Conservation (phyloP, 1,140 invertebrate species). For the Macrosteles quadrilineatus region DNA sequence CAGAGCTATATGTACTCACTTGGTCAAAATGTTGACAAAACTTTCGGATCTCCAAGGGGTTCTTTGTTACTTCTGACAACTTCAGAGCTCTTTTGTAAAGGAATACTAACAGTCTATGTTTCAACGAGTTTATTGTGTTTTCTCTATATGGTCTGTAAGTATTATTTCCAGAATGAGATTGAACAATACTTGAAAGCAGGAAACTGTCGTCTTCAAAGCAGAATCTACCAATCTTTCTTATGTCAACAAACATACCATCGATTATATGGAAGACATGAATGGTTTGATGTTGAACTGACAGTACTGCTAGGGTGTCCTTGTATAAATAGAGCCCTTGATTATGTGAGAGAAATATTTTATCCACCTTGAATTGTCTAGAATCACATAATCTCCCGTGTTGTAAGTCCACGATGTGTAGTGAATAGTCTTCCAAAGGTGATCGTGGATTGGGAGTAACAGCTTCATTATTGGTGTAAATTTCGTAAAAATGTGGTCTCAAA, state of each 20-base stretch:
- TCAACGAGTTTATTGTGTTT: slow-evolving; percentile 78
- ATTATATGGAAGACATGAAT: slow-evolving; percentile 92
- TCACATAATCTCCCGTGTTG: slow-evolving; percentile 78
- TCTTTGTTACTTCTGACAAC: slow-evolving; percentile 62
- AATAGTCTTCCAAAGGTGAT: slow-evolving; percentile 87
- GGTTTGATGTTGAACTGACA: slow-evolving; percentile 95
- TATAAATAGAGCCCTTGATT: slow-evolving; percentile 96
- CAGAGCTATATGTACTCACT: too few relatives aligned
- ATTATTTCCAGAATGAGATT: slow-evolving; percentile 43
- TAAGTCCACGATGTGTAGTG: slow-evolving; percentile 87
- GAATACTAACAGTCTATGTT: slow-evolving; percentile 85
- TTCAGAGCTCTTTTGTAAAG: slow-evolving; percentile 72
- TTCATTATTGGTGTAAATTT: slow-evolving; percentile 89
- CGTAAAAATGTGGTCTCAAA: slow-evolving; percentile 72
- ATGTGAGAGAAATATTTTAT: slow-evolving; percentile 94
- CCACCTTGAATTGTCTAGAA: slow-evolving; percentile 79
- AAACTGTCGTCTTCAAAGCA: slow-evolving; percentile 89
- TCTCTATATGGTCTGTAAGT: slow-evolving; percentile 70
- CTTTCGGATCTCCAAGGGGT: slow-evolving; percentile 71
- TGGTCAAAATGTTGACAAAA: slow-evolving; percentile 77
- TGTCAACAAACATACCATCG: slow-evolving; percentile 80
- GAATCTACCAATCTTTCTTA: slow-evolving; percentile 81
- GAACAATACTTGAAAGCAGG: slow-evolving; percentile 56
- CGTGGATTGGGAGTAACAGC: slow-evolving; percentile 84
- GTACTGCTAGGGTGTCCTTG: slow-evolving; percentile 86